A percentile compares a stretch with the other conserved stretches of the same genome.
Evolutionary conservation across 2,113 vertebrate genomes (phyloP).

Genomic region (Athene cunicularia): DNA sequence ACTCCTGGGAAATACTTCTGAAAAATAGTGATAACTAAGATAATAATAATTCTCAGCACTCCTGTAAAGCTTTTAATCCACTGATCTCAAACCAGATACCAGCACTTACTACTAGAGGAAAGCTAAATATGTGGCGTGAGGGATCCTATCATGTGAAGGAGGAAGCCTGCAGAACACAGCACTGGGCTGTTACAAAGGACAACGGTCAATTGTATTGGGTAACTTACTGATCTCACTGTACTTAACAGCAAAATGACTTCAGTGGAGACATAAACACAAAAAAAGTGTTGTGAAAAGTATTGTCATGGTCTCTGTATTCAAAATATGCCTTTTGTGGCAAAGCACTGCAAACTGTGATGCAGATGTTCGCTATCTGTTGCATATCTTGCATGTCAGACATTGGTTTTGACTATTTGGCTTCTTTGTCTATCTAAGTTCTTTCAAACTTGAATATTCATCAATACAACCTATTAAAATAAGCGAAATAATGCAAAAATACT

Average conservation of each 20-base stretch:
- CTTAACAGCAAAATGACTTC: background rate
- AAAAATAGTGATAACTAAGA: conserved; percentile 59
- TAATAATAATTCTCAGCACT: conserved; percentile 57
- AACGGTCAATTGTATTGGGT: background rate
- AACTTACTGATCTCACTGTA: background rate
- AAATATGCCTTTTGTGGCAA: background rate
- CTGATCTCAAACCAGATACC: conserved; percentile 37
- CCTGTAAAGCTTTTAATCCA: conserved; percentile 63
- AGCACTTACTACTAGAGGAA: background rate
- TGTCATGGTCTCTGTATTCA: background rate
- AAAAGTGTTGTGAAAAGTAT: background rate
- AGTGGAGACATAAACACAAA: background rate
- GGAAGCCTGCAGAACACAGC: background rate
- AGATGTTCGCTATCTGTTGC: background rate
- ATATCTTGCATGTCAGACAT: background rate
- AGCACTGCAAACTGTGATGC: background rate
- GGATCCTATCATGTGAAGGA: conserved; percentile 9
- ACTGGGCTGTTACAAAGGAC: background rate
- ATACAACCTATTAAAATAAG: background rate
- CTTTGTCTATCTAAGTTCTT: background rate
- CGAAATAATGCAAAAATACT: background rate
- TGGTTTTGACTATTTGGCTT: background rate
- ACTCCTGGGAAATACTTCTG: conserved; percentile 26
- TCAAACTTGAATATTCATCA: background rate
- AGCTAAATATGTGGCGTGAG: background rate